A percentile compares a stretch with the other conserved stretches of the same genome.
phyloP scores from a whole-genome alignment of 2,888 invertebrate species.

The Sesia bembeciformis region DNA sequence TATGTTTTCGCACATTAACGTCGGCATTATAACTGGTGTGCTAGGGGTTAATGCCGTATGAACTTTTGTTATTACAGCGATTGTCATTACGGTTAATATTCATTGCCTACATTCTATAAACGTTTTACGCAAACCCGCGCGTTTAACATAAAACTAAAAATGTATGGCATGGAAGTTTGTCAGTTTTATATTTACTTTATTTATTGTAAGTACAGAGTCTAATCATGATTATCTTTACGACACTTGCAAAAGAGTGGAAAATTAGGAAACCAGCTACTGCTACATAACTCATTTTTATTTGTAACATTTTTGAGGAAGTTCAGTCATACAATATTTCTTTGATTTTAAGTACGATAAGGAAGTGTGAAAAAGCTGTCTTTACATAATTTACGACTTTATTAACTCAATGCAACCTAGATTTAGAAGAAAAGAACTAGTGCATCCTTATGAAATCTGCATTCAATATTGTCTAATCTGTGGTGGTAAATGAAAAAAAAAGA shows the following conservation, averaged over 20 bases:
- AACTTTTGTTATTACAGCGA: constrained; percentile 1
- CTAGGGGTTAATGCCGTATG: constrained; percentile 3
- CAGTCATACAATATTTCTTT: no score
- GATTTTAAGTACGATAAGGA: no score
- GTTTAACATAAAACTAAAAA: no score
- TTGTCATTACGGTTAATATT: constrained; percentile 1
- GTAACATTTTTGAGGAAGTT: not conserved
- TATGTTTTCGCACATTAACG: constrained; percentile 2
- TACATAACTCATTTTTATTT: not conserved
- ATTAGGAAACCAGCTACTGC: not conserved
- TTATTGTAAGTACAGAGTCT: not conserved
- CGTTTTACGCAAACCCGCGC: not conserved
- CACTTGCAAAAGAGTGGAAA: not conserved
- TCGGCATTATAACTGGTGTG: constrained; percentile 1
- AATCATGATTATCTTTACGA: not conserved
- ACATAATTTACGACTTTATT: no score
- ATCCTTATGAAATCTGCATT: no score
- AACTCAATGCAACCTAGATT: no score
- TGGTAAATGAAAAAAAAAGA: no score
- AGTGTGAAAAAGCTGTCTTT: no score
- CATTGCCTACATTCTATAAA: not conserved
- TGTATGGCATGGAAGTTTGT: no score
- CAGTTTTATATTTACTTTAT: no score
- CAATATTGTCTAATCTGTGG: no score
- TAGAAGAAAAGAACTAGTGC: no score